These are phyloP conservation scores for Miniopterus natalensis DNA, from an alignment of 2,113 vertebrate species.

Conservation along the genomic window DNA sequence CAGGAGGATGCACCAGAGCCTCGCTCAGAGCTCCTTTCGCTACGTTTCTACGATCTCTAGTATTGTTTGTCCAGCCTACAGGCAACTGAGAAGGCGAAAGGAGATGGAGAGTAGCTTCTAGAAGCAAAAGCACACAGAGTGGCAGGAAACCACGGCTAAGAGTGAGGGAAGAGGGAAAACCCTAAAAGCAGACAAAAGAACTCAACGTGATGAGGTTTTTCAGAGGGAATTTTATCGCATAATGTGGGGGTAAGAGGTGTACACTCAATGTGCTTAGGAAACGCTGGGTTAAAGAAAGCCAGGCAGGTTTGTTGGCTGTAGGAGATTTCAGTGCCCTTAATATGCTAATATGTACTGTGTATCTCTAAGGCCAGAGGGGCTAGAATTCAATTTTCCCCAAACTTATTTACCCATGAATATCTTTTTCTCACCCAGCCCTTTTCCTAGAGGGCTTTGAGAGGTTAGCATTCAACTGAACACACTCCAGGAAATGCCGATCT, in stretches of 20 bases:
- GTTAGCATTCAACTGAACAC: not conserved
- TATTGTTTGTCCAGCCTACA: not conserved
- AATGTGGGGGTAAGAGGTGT: not conserved
- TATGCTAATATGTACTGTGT: not conserved
- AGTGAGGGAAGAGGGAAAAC: not conserved
- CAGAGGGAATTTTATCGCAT: not conserved
- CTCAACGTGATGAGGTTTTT: not conserved
- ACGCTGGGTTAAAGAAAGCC: not conserved
- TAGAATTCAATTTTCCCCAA: not conserved
- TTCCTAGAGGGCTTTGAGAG: slow-evolving; percentile 16
- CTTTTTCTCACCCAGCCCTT: not conserved
- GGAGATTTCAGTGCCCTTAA: not conserved
- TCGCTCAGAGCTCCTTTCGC: not conserved
- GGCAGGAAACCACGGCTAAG: not conserved
- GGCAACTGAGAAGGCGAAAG: not conserved
- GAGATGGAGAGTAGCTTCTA: not conserved
- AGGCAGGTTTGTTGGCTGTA: not conserved
- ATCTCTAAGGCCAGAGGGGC: not conserved
- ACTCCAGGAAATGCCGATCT: not conserved
- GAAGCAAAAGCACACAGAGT: not conserved
- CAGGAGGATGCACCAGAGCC: not conserved
- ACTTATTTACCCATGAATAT: slow-evolving; percentile 11
- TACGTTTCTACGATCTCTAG: not conserved
- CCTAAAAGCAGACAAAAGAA: not conserved
- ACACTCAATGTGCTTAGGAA: not conserved